phyloP scores from a whole-genome alignment of 1,140 invertebrate species.

The Bombus haemorrhoidalis region DNA sequence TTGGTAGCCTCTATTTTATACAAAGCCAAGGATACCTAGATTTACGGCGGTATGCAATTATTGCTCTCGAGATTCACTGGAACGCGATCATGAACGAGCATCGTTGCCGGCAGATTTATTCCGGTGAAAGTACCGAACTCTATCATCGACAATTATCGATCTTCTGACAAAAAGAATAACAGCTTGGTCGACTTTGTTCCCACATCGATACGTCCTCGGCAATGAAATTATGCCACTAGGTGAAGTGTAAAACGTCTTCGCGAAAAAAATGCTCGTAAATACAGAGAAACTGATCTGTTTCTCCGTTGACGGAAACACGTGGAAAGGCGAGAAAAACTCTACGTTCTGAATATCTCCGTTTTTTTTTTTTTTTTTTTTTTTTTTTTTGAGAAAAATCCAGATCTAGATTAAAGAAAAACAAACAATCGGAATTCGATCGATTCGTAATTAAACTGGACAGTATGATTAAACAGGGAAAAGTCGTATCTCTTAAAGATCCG shows the following conservation, averaged over 20 bases:
- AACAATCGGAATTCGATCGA: not conserved
- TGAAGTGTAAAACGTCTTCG: not conserved
- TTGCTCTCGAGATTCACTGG: not conserved
- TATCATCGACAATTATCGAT: not conserved
- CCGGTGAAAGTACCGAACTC: slow-evolving; percentile 24
- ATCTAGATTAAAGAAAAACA: not conserved
- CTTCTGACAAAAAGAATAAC: not conserved
- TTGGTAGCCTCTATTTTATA: not conserved
- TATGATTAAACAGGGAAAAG: not conserved
- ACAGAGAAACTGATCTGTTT: not conserved
- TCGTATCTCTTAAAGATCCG: no score
- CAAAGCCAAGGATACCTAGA: not conserved
- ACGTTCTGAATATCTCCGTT: not conserved
- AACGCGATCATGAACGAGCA: not conserved
- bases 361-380: no score
- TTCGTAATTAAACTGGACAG: not conserved
- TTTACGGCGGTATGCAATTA: not conserved
- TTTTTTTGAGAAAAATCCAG: not conserved
- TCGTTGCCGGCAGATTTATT: not conserved
- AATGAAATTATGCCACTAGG: slow-evolving; percentile 23
- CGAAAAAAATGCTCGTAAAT: not conserved
- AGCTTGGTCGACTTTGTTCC: not conserved
- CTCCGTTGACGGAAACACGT: not conserved
- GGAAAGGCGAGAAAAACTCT: not conserved
- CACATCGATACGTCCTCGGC: no score